Percentiles rank a stretch among this genome's conserved stretches.
phyloP scores from a whole-genome alignment of 2,888 invertebrate genomes.

The Oligia latruncula region DNA sequence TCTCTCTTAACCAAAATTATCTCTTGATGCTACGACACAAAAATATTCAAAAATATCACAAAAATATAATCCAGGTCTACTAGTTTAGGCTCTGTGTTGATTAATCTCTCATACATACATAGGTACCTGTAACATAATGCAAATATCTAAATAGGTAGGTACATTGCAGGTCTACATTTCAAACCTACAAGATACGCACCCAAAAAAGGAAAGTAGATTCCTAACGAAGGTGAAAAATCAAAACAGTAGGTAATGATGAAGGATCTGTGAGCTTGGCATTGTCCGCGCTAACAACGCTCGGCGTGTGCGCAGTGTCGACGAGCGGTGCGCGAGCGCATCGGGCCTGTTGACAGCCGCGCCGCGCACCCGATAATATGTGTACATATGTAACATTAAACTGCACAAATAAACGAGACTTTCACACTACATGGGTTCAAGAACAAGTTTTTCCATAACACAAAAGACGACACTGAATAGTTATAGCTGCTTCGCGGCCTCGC shows the following conservation, averaged over 20 bases:
- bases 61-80: neutral
- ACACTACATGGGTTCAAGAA: constrained; percentile 90
- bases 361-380: constrained; percentile 89
- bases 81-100: neutral
- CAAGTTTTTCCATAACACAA: constrained; percentile 91
- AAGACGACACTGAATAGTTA: constrained; percentile 91
- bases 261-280: constrained; percentile 78
- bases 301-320: constrained; percentile 69
- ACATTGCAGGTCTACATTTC: neutral
- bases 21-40: neutral
- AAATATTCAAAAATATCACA: neutral
- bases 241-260: constrained; percentile 75
- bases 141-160: neutral
- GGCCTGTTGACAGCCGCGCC: constrained; percentile 82
- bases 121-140: neutral
- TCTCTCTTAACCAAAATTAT: neutral
- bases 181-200: neutral
- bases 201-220: constrained; percentile 26
- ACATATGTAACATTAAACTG: constrained; percentile 91
- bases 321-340: constrained; percentile 63
- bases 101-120: neutral
- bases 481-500: constrained; percentile 89
- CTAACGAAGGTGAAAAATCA: constrained; percentile 62
- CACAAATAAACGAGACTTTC: constrained; percentile 90
- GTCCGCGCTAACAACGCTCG: constrained; percentile 81